phyloP scores from a whole-genome alignment of 2,797 vertebrate genomes.

The Myioborus melanocephalus region DNA sequence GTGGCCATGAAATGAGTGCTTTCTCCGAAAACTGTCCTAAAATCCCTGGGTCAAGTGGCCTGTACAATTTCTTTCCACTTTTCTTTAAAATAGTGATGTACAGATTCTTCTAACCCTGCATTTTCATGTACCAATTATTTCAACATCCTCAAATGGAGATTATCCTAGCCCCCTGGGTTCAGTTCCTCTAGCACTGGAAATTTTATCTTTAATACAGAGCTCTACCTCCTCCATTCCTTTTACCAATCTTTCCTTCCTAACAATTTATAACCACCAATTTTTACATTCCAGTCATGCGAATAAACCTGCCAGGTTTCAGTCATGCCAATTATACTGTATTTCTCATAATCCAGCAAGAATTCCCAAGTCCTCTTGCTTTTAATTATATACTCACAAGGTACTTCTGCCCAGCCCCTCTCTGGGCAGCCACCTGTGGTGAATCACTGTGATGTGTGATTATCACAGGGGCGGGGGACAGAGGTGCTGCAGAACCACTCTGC shows the following conservation, averaged over 20 bases:
- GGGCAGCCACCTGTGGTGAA: not conserved
- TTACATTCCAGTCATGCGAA: slow-evolving; percentile 41
- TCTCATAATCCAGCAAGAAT: slow-evolving; percentile 41
- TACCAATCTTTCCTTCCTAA: not conserved
- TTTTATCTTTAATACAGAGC: slow-evolving; percentile 13
- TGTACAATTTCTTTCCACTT: not conserved
- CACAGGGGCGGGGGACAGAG: not conserved
- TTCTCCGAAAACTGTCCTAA: not conserved
- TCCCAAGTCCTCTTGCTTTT: slow-evolving; percentile 30
- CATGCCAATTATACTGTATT: slow-evolving; percentile 47
- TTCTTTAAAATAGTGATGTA: not conserved
- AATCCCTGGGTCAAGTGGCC: not conserved
- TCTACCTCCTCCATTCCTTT: slow-evolving; percentile 27
- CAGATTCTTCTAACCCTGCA: not conserved
- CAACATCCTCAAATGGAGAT: not conserved
- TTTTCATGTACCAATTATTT: slow-evolving; percentile 52
- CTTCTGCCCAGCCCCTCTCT: not conserved
- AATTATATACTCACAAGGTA: slow-evolving; percentile 14
- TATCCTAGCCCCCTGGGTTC: not conserved
- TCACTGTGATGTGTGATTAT: not conserved
- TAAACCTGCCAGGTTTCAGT: slow-evolving; percentile 41
- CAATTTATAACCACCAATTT: slow-evolving; percentile 24
- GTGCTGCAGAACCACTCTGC: not conserved
- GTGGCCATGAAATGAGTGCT: not conserved
- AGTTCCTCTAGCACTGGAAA: not conserved